Evolutionary conservation across 2,797 vertebrate genomes (phyloP).

Genomic region (Scomberomorus guttatus): DNA sequence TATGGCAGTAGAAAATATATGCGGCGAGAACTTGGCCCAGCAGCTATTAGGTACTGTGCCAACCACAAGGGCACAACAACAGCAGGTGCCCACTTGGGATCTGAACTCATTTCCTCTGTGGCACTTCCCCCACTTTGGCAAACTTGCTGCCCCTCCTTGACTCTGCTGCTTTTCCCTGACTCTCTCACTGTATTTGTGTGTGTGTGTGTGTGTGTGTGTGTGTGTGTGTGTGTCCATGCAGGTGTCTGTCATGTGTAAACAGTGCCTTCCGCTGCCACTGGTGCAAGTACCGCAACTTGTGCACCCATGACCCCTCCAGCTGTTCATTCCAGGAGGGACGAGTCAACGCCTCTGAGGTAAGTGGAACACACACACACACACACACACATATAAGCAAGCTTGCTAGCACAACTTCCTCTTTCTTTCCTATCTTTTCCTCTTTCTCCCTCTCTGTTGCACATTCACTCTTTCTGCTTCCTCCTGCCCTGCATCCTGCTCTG

Average conservation of each 20-base stretch:
- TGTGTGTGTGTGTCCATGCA: conserved; percentile 71
- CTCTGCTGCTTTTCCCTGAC: conserved; percentile 31
- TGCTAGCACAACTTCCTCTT: not conserved
- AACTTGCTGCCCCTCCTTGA: conserved; percentile 47
- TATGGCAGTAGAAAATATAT: conserved; percentile 54
- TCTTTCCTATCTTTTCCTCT: not conserved
- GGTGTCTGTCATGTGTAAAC: conserved; percentile 98
- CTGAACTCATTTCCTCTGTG: conserved; percentile 78
- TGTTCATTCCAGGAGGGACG: conserved; percentile 99
- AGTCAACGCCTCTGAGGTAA: conserved; percentile 96
- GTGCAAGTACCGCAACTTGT: conserved; percentile 99
- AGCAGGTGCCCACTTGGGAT: conserved; percentile 78
- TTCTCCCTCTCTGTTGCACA: not conserved
- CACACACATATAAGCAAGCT: conserved; percentile 1
- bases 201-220: conserved; percentile 48
- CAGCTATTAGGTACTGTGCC: conserved; percentile 60
- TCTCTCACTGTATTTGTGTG: conserved; percentile 9
- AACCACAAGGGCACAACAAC: conserved; percentile 74
- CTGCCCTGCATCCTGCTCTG: conserved; percentile 52
- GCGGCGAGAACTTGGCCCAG: conserved; percentile 52
- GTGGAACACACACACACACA: conserved; percentile 39
- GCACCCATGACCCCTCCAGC: conserved; percentile 97
- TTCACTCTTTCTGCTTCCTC: conserved; percentile 13
- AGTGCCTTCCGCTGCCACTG: conserved; percentile 98
- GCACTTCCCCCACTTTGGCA: conserved; percentile 56